Percentiles rank a stretch among this genome's conserved stretches.
These are phyloP conservation scores for Epicampocera succincta DNA, from an alignment of 2,888 invertebrate species.

Conservation along the genomic window DNA sequence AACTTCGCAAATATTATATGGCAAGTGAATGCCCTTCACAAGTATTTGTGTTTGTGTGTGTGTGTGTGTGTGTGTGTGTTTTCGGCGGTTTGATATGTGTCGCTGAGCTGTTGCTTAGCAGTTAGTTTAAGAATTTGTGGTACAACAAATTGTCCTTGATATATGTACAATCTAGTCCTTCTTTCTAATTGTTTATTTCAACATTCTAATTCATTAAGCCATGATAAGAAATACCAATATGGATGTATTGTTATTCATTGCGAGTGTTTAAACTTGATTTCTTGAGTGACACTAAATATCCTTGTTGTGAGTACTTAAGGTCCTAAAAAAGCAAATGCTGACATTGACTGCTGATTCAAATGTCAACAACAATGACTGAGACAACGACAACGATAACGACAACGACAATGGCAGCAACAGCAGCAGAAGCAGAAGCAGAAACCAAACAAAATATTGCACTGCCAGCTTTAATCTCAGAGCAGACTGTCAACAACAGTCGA, in stretches of 20 bases:
- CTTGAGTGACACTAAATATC: conserved; percentile 48
- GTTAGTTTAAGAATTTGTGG: too few relatives aligned
- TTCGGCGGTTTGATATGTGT: too few relatives aligned
- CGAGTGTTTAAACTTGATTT: conserved; percentile 4
- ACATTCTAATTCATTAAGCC: too few relatives aligned
- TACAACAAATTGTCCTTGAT: too few relatives aligned
- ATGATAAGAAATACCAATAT: background rate
- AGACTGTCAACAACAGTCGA: conserved; percentile 13
- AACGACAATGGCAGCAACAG: background rate
- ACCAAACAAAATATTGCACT: conserved; percentile 23
- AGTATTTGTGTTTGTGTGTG: too few relatives aligned
- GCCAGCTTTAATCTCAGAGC: conserved; percentile 11
- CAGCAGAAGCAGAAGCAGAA: background rate
- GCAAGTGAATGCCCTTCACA: too few relatives aligned
- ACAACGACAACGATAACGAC: conserved; percentile 3
- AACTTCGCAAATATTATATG: too few relatives aligned
- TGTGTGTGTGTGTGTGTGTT: too few relatives aligned
- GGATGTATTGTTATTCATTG: conserved; percentile 1
- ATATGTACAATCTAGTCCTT: too few relatives aligned
- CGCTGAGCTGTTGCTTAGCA: too few relatives aligned
- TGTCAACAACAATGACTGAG: conserved; percentile 45
- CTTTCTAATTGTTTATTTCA: too few relatives aligned
- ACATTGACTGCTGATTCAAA: conserved; percentile 55
- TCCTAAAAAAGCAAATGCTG: conserved; percentile 19
- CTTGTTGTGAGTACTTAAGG: conserved; percentile 40